These are phyloP conservation scores for Tachysurus vachellii DNA, from an alignment of 2,113 vertebrate genomes.

Conservation along the genomic window DNA sequence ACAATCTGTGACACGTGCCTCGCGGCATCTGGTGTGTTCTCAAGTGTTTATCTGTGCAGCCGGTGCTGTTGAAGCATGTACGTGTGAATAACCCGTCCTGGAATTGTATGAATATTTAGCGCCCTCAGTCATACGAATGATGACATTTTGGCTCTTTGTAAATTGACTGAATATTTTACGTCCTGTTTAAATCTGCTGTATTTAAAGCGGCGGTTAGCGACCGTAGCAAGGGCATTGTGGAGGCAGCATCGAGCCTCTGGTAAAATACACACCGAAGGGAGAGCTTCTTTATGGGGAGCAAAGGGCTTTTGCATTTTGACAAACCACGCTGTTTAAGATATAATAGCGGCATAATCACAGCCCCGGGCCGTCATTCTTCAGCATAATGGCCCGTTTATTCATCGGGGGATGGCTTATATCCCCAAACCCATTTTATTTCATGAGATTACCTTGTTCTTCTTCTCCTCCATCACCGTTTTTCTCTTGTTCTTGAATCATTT, in stretches of 20 bases:
- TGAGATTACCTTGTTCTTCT: slow-evolving; percentile 76
- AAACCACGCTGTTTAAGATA: slow-evolving; percentile 92
- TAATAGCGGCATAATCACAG: slow-evolving; percentile 91
- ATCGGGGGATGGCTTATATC: slow-evolving; percentile 82
- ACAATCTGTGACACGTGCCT: slow-evolving; percentile 64
- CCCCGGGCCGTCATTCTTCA: slow-evolving; percentile 88
- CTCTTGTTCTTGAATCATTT: slow-evolving; percentile 19
- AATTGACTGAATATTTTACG: slow-evolving; percentile 39
- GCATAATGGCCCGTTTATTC: slow-evolving; percentile 92
- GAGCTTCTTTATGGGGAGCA: slow-evolving; percentile 64
- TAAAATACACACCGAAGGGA: slow-evolving; percentile 56
- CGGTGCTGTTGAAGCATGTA: not conserved
- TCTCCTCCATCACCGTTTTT: slow-evolving; percentile 54
- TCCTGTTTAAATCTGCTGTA: slow-evolving; percentile 50
- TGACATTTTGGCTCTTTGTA: not conserved
- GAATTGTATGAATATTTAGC: slow-evolving; percentile 15
- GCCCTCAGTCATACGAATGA: not conserved
- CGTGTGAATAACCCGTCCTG: not conserved
- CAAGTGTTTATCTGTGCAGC: slow-evolving; percentile 20
- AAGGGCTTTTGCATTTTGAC: slow-evolving; percentile 82
- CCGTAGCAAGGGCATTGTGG: slow-evolving; percentile 54
- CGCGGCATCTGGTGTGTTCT: slow-evolving; percentile 35
- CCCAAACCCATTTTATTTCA: slow-evolving; percentile 79
- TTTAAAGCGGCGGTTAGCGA: slow-evolving; percentile 47
- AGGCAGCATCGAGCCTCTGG: slow-evolving; percentile 56